These are phyloP conservation scores for Mastigias papua DNA, from an alignment of 30 jellyfish, hydroid and myxozoan genomes.

Conservation along the genomic window DNA sequence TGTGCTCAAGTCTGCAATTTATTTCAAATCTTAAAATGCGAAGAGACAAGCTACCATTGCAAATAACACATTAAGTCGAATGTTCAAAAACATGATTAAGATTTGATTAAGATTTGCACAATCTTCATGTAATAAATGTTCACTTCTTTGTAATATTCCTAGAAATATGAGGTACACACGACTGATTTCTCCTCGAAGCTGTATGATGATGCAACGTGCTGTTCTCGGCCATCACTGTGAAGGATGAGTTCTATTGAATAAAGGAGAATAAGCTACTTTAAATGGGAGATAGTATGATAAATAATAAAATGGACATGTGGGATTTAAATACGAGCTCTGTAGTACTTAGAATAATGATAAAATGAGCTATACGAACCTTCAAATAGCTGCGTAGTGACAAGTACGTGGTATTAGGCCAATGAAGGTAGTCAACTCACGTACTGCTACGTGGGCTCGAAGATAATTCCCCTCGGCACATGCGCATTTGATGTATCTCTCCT, in stretches of 20 bases:
- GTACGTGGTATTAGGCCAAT: no score
- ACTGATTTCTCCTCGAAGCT: not conserved
- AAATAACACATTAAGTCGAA: not conserved
- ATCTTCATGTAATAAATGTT: not conserved
- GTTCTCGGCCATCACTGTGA: not conserved
- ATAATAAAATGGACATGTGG: not conserved
- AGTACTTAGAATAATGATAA: no score
- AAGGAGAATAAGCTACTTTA: not conserved
- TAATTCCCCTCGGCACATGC: no score
- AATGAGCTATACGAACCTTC: no score
- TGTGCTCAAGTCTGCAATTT: not conserved
- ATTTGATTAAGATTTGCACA: not conserved
- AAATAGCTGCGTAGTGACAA: no score
- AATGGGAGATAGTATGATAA: not conserved
- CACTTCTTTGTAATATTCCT: not conserved
- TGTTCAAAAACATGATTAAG: not conserved
- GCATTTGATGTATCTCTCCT: no score
- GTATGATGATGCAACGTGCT: not conserved
- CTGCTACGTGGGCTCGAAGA: no score
- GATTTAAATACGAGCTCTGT: not conserved
- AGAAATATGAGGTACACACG: not conserved
- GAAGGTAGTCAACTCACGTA: no score
- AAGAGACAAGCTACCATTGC: not conserved
- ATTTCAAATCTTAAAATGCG: not conserved
- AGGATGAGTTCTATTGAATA: not conserved